Percentiles rank a stretch among this genome's conserved stretches.
These are phyloP conservation scores for Drosophila carrolli DNA, from an alignment of 1,140 invertebrate species.

Conservation along the genomic window DNA sequence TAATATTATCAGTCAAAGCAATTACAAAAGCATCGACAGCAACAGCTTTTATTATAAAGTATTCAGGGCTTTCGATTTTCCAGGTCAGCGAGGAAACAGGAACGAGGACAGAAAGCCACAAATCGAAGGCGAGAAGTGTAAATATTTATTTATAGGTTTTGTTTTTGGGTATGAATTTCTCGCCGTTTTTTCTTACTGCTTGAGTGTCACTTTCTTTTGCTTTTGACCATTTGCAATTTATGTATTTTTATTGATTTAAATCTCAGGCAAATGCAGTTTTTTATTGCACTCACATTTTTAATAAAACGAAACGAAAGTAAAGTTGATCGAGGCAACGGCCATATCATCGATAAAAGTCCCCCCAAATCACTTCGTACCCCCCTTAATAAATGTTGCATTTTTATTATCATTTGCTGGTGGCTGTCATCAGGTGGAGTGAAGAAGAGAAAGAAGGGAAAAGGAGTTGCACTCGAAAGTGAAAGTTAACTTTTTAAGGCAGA, in stretches of 20 bases:
- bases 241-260: slow-evolving; percentile 71
- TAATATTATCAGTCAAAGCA: slow-evolving; percentile 28
- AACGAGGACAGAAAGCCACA: slow-evolving; percentile 5
- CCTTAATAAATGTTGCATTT: slow-evolving; percentile 77
- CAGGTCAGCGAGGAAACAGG: slow-evolving; percentile 36
- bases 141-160: slow-evolving; percentile 53
- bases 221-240: slow-evolving; percentile 39
- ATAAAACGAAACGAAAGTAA: slow-evolving; percentile 68
- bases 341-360: slow-evolving; percentile 29
- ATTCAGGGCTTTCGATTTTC: slow-evolving; percentile 27
- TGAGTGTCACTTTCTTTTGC: slow-evolving; percentile 60
- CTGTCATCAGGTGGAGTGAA: slow-evolving; percentile 33
- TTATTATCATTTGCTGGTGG: slow-evolving; percentile 67
- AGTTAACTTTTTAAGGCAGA: slow-evolving; percentile 60
- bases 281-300: slow-evolving; percentile 56
- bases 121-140: slow-evolving; percentile 20
- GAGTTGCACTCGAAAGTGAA: slow-evolving; percentile 73
- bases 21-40: slow-evolving; percentile 43
- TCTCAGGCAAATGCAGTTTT: slow-evolving; percentile 67
- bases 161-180: not conserved
- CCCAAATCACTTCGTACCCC: not conserved
- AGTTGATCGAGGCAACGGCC: slow-evolving; percentile 41
- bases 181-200: not conserved
- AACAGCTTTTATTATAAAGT: slow-evolving; percentile 22
- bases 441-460: slow-evolving; percentile 20